Evolutionary conservation across 64 coral and sea anemone species (phyloP).

Genomic region (Pocillopora damicornis): DNA sequence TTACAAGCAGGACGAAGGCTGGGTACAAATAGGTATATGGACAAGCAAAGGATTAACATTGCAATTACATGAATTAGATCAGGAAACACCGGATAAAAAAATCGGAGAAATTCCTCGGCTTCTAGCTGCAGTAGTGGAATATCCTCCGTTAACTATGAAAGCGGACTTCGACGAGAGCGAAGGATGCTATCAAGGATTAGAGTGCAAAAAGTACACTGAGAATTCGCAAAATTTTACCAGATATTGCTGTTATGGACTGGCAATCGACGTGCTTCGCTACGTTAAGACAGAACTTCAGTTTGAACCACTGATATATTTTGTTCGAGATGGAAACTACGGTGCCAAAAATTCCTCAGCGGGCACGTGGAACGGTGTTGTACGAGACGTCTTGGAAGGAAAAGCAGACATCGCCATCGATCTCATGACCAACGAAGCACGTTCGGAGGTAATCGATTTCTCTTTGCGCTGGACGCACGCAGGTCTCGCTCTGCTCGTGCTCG

Average conservation of each 20-base stretch:
- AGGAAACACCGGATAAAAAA: not conserved
- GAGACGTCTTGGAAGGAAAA: constrained; percentile 50
- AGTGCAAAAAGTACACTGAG: constrained; percentile 49
- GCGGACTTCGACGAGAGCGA: constrained; percentile 24
- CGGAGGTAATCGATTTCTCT: constrained; percentile 77
- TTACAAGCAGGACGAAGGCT: constrained; percentile 22
- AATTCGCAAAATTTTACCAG: constrained; percentile 20
- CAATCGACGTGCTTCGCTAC: constrained; percentile 76
- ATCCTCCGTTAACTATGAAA: constrained; percentile 89
- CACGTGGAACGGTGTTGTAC: constrained; percentile 82
- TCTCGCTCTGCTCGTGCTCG: constrained; percentile 75
- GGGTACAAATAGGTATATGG: constrained; percentile 54
- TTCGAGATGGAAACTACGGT: constrained; percentile 88
- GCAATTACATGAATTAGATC: constrained; percentile 11
- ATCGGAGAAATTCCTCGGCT: constrained; percentile 29
- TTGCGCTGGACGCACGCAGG: constrained; percentile 79
- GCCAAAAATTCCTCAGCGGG: constrained; percentile 59
- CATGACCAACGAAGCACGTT: constrained; percentile 90
- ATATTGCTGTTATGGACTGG: constrained; percentile 82
- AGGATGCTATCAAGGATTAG: constrained; percentile 62
- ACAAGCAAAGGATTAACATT: constrained; percentile 49
- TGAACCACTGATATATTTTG: constrained; percentile 72
- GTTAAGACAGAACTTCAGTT: constrained; percentile 75
- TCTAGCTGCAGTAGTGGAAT: constrained; percentile 80
- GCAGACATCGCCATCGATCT: constrained; percentile 88